phyloP scores from a whole-genome alignment of 2,888 invertebrate genomes.

The Parnassius smintheus region DNA sequence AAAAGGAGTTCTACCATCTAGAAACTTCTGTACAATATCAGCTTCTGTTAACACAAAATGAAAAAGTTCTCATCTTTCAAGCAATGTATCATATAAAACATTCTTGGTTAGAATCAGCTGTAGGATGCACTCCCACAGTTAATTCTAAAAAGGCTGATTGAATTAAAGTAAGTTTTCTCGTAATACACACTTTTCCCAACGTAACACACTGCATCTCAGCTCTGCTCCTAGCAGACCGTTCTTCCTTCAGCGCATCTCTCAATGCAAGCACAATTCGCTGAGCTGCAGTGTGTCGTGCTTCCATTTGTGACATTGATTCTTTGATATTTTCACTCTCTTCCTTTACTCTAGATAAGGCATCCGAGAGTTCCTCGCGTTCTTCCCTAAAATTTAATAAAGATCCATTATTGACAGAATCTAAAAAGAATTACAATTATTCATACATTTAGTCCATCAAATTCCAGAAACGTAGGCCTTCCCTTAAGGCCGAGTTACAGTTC shows the following conservation, averaged over 20 bases:
- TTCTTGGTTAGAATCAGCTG: no score
- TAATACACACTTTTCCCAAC: slow-evolving; percentile 51
- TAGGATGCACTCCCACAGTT: no score
- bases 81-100: no score
- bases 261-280: slow-evolving; percentile 60
- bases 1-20: no score
- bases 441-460: no score
- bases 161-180: no score
- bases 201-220: slow-evolving; percentile 49
- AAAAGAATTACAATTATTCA: no score
- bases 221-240: slow-evolving; percentile 50
- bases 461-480: no score
- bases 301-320: slow-evolving; percentile 46
- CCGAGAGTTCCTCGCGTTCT: slow-evolving; percentile 58
- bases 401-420: no score
- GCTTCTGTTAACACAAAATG: neutral
- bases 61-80: neutral
- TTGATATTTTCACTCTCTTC: slow-evolving; percentile 52
- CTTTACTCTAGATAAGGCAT: slow-evolving; percentile 42
- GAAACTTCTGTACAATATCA: no score
- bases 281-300: slow-evolving; percentile 45
- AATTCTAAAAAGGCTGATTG: no score
- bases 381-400: slow-evolving; percentile 41
- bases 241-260: slow-evolving; percentile 62
- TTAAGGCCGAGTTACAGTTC: no score